phyloP scores from a whole-genome alignment of 2,113 vertebrate genomes.

The Chlamydotis undulata region DNA sequence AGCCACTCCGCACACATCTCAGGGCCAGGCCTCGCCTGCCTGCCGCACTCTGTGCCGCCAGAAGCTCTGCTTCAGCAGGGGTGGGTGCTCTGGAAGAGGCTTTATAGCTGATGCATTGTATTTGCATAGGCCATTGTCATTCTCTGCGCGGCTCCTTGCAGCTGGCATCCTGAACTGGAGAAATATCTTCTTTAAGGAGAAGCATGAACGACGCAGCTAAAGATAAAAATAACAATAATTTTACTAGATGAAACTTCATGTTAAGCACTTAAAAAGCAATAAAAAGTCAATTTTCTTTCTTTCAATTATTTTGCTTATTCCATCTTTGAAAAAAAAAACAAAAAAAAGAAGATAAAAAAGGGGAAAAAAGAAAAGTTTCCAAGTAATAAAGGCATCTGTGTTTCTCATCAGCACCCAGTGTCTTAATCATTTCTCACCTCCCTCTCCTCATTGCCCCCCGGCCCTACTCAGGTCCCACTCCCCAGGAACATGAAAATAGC shows the following conservation, averaged over 20 bases:
- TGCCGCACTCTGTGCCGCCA: not conserved
- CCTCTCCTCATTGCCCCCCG: not conserved
- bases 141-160: conserved; percentile 55
- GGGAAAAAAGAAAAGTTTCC: not conserved
- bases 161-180: conserved; percentile 64
- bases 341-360: fast-evolving
- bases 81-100: not conserved
- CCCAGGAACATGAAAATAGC: not conserved
- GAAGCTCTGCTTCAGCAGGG: not conserved
- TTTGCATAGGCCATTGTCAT: conserved; percentile 67
- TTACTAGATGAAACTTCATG: conserved; percentile 69
- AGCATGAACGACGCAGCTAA: conserved; percentile 39
- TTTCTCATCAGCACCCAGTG: not conserved
- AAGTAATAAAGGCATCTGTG: not conserved
- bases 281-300: conserved; percentile 68
- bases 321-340: not conserved
- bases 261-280: conserved; percentile 72
- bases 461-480: not conserved
- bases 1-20: not conserved
- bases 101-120: conserved; percentile 21
- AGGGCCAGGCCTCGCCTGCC: not conserved
- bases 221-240: conserved; percentile 74
- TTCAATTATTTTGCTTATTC: conserved; percentile 71
- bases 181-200: conserved; percentile 60
- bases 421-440: not conserved